A percentile compares a stretch with the other conserved stretches of the same genome.
phyloP scores from a whole-genome alignment of 2,888 invertebrate species.

The Nemurella pictetii region DNA sequence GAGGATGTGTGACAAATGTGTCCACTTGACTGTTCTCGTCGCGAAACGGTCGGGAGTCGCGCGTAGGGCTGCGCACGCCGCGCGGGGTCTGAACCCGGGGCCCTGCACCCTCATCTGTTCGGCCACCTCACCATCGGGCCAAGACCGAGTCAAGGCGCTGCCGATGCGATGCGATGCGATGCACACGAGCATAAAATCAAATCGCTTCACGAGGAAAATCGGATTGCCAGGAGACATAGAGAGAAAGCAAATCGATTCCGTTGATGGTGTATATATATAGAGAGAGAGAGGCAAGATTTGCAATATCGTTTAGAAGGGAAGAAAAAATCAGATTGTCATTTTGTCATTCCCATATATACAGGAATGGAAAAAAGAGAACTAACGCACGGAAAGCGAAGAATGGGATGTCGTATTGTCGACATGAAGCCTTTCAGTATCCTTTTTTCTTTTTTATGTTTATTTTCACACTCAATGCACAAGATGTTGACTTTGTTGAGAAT shows the following conservation, averaged over 20 bases:
- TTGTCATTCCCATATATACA: constrained; percentile 1
- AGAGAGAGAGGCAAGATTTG: constrained; percentile 4
- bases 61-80: no score
- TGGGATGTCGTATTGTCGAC: constrained; percentile 4
- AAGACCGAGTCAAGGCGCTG: not conserved
- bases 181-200: constrained; percentile 35
- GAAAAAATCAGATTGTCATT: constrained; percentile 21
- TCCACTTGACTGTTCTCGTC: not conserved
- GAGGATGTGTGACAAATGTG: not conserved
- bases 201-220: constrained; percentile 34
- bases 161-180: constrained; percentile 10
- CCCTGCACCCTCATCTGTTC: not conserved
- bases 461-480: constrained; percentile 12
- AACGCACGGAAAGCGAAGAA: not conserved
- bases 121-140: not conserved
- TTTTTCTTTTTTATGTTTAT: constrained; percentile 6
- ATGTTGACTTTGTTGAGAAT: not conserved
- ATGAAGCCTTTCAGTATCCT: not conserved
- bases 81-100: no score
- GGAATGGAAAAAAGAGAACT: not conserved
- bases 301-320: constrained; percentile 23
- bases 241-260: constrained; percentile 32
- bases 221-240: constrained; percentile 17
- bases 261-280: constrained; percentile 4
- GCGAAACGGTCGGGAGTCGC: not conserved